Base-by-base conservation (phyloP, 2,888 invertebrate genomes). In the Hylaea fasciaria region DNA sequence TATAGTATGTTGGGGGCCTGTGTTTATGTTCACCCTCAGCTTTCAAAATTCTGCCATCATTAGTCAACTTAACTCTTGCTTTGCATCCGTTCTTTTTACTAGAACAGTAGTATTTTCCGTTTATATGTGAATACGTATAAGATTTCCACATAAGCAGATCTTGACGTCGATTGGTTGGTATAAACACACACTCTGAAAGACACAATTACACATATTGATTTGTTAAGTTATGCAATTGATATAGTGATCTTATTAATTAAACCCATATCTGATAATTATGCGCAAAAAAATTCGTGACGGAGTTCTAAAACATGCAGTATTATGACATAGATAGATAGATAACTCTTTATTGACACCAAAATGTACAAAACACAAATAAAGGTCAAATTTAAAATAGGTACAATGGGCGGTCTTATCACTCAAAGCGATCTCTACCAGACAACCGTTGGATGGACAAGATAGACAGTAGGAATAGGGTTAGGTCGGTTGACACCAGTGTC, bases 81-180 rank as follows among this genome's bases (percentile, higher is more conserved):
- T 37, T 50, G 12, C 64, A 64, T 4, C 17, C 57, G 17, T 32
- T 9, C 17, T 28, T 54, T 37, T 32, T 60, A n/a, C 41, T 64
- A 0, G 65, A 71, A 32, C 66, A 71, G 32, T 64, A 67, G 40
- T 51, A 68, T 11, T 46, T 62, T 8, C 57, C 56, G 10, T 29
- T 16, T 9, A 2, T 37, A 29, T 54, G 45, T 2, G 47, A 64
- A 60, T 57, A 66, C 29, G 62, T 66, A 51, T 62, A 64, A 0
- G 28, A 11, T 13, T 59, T 48, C 47, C 62, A 44, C 57, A 64
- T 52, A 2, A 66, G 13, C 7, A 64, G 13, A 12, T 37, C 9
- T 17, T 51, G 60, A 10, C 59, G 53, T 29, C 50, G 57, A 0
- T 11, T 10, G 12, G 56, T 55, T 2, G 58, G 50, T 35, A 64